A percentile compares a stretch with the other conserved stretches of the same genome.
Conservation (phyloP, 2,888 invertebrate genomes). For the Drosophila dives region DNA sequence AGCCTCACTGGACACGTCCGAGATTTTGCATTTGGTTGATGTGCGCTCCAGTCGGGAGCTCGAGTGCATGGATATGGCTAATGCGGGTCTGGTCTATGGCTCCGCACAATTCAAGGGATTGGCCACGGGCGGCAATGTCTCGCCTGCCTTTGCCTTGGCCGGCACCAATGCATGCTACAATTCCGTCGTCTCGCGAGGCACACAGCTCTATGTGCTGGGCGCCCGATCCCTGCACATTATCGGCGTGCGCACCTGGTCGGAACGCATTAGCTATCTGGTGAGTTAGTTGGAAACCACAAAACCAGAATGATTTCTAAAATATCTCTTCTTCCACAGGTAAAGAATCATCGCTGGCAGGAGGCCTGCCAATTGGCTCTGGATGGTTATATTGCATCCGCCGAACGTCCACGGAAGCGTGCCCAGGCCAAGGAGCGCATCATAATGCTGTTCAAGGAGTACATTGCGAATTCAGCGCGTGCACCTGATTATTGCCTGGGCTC, state of each 20-base stretch:
- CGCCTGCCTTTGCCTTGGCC: conserved; percentile 87
- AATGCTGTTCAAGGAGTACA: conserved; percentile 85
- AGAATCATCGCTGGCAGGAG: conserved; percentile 87
- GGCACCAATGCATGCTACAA: conserved; percentile 90
- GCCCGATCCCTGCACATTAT: conserved; percentile 87
- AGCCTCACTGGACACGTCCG: conserved; percentile 92
- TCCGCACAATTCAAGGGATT: conserved; percentile 94
- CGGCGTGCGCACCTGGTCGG: conserved; percentile 88
- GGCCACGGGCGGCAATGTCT: conserved; percentile 97
- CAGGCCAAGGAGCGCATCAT: conserved; percentile 85
- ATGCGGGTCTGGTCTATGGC: conserved; percentile 93
- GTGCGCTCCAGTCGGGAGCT: conserved; percentile 94
- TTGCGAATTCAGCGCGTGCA: conserved; percentile 83
- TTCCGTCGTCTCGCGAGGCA: conserved; percentile 88
- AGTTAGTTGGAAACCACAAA: conserved; percentile 4
- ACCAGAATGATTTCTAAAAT: background rate
- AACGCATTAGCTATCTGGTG: conserved; percentile 88
- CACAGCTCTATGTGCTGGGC: conserved; percentile 90
- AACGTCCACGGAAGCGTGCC: conserved; percentile 83
- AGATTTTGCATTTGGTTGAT: conserved; percentile 94
- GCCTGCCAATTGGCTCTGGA: conserved; percentile 87
- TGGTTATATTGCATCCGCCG: conserved; percentile 83
- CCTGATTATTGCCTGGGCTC: conserved; percentile 84
- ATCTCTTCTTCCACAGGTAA: conserved; percentile 70
- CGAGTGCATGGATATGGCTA: conserved; percentile 92